Evolutionary conservation across 2,888 invertebrate genomes (phyloP).

Genomic region (Hydroisotoma schaefferi): DNA sequence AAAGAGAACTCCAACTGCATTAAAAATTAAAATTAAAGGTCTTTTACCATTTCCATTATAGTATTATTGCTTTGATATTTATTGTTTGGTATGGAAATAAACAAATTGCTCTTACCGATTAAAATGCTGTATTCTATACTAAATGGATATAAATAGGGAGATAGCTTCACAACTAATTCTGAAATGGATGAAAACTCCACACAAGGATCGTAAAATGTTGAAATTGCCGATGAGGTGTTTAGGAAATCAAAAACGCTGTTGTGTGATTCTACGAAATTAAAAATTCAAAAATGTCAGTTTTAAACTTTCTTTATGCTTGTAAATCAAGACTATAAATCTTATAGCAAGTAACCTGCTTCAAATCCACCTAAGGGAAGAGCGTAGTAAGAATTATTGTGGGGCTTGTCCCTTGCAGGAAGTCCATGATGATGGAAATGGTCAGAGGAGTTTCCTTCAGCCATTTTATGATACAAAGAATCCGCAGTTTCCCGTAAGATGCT

Average conservation of each 20-base stretch:
- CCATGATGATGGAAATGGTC: slow-evolving; percentile 23
- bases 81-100: neutral
- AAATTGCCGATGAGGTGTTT: slow-evolving; percentile 52
- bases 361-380: slow-evolving; percentile 51
- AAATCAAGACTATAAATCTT: neutral
- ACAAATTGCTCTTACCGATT: slow-evolving; percentile 58
- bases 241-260: slow-evolving; percentile 51
- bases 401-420: neutral
- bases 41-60: no score
- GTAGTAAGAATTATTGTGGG: slow-evolving; percentile 19
- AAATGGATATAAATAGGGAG: slow-evolving; percentile 75
- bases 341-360: slow-evolving; percentile 39
- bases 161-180: slow-evolving; percentile 56
- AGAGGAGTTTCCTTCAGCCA: slow-evolving; percentile 34
- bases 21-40: neutral
- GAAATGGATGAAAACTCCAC: slow-evolving; percentile 50
- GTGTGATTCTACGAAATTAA: neutral
- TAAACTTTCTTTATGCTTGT: neutral
- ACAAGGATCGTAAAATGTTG: slow-evolving; percentile 48
- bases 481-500: slow-evolving; percentile 71
- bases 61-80: neutral
- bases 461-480: slow-evolving; percentile 58
- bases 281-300: neutral
- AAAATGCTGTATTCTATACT: slow-evolving; percentile 76
- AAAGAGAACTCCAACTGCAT: slow-evolving; percentile 66